These are phyloP conservation scores for Allophyes oxyacanthae DNA, from an alignment of 2,888 invertebrate species.

Conservation along the genomic window DNA sequence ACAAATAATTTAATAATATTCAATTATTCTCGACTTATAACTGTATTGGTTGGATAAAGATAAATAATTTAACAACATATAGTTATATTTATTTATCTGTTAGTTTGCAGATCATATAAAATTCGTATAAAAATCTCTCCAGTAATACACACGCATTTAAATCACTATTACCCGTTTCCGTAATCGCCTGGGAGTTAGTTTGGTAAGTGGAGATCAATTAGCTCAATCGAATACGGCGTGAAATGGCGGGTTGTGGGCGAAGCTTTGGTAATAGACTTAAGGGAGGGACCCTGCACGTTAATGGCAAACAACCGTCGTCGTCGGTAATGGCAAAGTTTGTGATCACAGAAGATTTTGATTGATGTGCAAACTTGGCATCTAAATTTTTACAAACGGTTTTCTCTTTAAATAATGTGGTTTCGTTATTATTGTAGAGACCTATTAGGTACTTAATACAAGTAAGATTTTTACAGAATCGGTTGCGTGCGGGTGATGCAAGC, in stretches of 20 bases:
- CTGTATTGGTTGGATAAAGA: too few species aligned
- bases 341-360: slow-evolving; percentile 47
- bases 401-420: slow-evolving; percentile 1
- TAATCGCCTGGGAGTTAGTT: slow-evolving; percentile 72
- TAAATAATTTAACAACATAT: too few species aligned
- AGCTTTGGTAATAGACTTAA: slow-evolving; percentile 58
- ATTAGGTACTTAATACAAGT: too few species aligned
- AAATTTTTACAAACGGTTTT: slow-evolving; percentile 18
- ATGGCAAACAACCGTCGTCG: slow-evolving; percentile 46
- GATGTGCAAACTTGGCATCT: slow-evolving; percentile 32
- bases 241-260: slow-evolving; percentile 63
- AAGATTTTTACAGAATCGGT: too few species aligned
- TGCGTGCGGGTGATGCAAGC: too few species aligned
- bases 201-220: slow-evolving; percentile 79
- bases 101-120: too few species aligned
- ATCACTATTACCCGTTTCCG: slow-evolving; percentile 52
- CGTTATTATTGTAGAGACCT: neutral
- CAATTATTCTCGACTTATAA: too few species aligned
- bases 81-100: too few species aligned
- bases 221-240: slow-evolving; percentile 74
- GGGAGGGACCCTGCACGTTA: slow-evolving; percentile 52
- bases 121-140: slow-evolving; percentile 11
- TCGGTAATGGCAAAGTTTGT: slow-evolving; percentile 53
- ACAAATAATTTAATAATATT: too few species aligned
- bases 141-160: slow-evolving; percentile 48